These are phyloP conservation scores for Laticauda laticaudata DNA, from an alignment of 2,113 vertebrate genomes.

Conservation along the genomic window DNA sequence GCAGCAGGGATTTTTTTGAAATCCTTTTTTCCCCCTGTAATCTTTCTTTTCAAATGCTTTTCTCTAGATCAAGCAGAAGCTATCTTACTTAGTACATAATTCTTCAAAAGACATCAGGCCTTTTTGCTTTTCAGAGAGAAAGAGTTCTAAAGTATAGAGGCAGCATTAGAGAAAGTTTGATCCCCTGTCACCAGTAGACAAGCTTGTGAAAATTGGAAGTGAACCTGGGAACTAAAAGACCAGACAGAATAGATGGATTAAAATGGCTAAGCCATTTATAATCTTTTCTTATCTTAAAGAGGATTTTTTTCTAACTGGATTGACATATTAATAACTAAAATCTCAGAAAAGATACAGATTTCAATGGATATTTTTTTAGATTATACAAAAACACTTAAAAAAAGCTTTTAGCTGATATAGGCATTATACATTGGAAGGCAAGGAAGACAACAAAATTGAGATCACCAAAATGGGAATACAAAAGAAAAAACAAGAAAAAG, in stretches of 20 bases:
- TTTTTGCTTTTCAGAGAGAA: neutral
- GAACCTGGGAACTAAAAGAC: neutral
- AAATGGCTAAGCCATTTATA: neutral
- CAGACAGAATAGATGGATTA: neutral
- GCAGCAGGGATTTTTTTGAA: neutral
- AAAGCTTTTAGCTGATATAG: neutral
- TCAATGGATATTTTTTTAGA: neutral
- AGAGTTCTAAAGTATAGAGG: neutral
- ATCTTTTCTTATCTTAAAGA: neutral
- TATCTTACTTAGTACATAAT: slow-evolving; percentile 32
- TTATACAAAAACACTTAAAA: neutral
- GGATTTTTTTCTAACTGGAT: neutral
- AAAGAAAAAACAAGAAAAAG: neutral
- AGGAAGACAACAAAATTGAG: neutral
- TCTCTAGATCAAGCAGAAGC: slow-evolving; percentile 35
- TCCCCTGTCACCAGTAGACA: neutral
- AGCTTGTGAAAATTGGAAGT: neutral
- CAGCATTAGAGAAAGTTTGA: neutral
- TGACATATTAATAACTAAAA: neutral
- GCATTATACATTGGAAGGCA: neutral
- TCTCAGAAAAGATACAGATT: neutral
- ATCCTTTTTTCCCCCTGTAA: rapidly evolving
- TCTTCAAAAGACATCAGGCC: neutral
- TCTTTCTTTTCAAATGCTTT: slow-evolving; percentile 9
- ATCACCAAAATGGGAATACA: neutral